phyloP scores from a whole-genome alignment of 2,888 invertebrate genomes.

The Malthinus seriepunctatus region DNA sequence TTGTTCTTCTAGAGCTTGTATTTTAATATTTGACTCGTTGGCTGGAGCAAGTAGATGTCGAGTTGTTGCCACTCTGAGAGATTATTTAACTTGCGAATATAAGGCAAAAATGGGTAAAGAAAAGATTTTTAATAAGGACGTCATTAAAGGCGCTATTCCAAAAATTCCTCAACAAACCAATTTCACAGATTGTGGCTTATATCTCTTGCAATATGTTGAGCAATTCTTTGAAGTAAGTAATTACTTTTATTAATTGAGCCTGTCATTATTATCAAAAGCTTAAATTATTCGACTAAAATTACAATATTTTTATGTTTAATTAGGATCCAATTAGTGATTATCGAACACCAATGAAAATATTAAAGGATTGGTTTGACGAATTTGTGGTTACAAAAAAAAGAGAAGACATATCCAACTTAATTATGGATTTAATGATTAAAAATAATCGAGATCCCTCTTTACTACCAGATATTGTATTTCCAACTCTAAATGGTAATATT shows the following conservation, averaged over 20 bases:
- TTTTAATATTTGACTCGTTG: conserved; percentile 94
- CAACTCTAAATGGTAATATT: conserved; percentile 70
- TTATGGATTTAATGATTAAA: conserved; percentile 74
- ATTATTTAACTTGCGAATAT: conserved; percentile 88
- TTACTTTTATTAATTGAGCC: too few relatives aligned
- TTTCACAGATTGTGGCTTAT: conserved; percentile 96
- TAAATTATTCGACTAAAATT: background rate
- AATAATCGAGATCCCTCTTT: conserved; percentile 69
- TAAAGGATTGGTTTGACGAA: conserved; percentile 86
- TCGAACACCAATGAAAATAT: conserved; percentile 77
- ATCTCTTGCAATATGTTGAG: conserved; percentile 94
- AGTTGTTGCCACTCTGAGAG: conserved; percentile 87
- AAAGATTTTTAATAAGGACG: conserved; percentile 77
- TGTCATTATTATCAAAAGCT: too few relatives aligned
- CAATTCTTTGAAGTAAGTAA: conserved; percentile 83
- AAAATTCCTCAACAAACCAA: conserved; percentile 98
- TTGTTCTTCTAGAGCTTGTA: conserved; percentile 74
- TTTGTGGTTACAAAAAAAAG: conserved; percentile 83
- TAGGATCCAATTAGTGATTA: conserved; percentile 84
- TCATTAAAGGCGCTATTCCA: conserved; percentile 83
- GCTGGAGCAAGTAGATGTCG: conserved; percentile 79
- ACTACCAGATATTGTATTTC: conserved; percentile 74
- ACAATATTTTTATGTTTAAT: background rate
- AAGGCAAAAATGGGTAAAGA: conserved; percentile 68
- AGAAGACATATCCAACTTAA: conserved; percentile 80